Evolutionary conservation across 2,888 invertebrate genomes (phyloP).

Genomic region (Microplitis manilae): DNA sequence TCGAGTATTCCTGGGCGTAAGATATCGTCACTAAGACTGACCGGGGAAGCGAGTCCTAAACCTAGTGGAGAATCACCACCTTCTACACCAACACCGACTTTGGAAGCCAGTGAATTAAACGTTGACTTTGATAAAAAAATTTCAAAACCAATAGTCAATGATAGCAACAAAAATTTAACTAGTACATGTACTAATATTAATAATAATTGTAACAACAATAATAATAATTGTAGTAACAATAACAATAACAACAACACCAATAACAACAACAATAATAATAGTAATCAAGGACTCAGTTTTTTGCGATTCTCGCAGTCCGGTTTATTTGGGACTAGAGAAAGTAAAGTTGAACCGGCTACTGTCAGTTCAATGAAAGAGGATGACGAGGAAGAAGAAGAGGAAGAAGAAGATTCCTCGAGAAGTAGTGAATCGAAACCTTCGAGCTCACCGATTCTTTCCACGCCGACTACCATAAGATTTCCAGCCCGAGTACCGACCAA

Average conservation of each 20-base stretch:
- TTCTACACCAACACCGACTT: conserved; percentile 47
- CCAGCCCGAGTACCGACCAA: conserved; percentile 74
- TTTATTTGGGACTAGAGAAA: conserved; percentile 40
- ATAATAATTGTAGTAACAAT: background rate
- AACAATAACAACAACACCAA: background rate
- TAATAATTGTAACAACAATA: background rate
- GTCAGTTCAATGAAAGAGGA: conserved; percentile 41
- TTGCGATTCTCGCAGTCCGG: conserved; percentile 13
- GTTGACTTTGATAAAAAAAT: conserved; percentile 47
- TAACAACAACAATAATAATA: background rate
- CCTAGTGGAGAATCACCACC: conserved; percentile 51
- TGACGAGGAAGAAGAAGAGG: conserved; percentile 64
- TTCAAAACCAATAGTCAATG: conserved; percentile 62
- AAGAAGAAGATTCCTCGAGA: conserved; percentile 66
- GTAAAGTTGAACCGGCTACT: conserved; percentile 37
- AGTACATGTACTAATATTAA: conserved; percentile 40
- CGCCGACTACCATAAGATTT: conserved; percentile 87
- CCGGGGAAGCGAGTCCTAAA: conserved; percentile 62
- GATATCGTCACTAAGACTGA: conserved; percentile 63
- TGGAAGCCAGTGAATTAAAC: conserved; percentile 43
- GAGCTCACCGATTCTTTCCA: conserved; percentile 83
- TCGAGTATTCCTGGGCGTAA: conserved; percentile 63
- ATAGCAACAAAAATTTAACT: conserved; percentile 64
- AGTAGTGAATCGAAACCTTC: conserved; percentile 63
- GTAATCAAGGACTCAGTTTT: background rate